phyloP scores from a whole-genome alignment of 2,797 vertebrate genomes.

The Galagoides demidoff region DNA sequence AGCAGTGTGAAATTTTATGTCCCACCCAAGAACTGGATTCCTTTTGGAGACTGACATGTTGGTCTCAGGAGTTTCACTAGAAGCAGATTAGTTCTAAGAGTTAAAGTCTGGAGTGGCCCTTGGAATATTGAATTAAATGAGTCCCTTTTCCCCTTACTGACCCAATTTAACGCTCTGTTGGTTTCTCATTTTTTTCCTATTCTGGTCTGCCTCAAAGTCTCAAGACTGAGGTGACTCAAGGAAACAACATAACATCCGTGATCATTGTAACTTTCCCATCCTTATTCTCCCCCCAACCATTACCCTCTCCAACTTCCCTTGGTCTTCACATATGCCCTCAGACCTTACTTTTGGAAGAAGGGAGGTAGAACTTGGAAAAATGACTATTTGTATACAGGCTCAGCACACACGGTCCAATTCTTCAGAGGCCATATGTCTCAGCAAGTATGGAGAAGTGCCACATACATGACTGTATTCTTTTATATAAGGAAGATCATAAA shows the following conservation, averaged over 20 bases:
- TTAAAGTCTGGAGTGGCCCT: slow-evolving; percentile 47
- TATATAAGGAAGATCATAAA: slow-evolving; percentile 51
- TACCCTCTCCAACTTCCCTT: not conserved
- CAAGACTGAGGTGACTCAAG: slow-evolving; percentile 51
- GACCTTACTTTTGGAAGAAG: slow-evolving; percentile 56
- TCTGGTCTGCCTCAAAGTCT: slow-evolving; percentile 35
- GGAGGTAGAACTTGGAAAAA: slow-evolving; percentile 43
- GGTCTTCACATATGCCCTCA: slow-evolving; percentile 26
- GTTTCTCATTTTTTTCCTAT: not conserved
- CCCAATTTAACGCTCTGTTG: not conserved
- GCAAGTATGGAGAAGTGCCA: not conserved
- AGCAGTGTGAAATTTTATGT: slow-evolving; percentile 47
- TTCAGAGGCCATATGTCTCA: not conserved
- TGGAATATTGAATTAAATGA: slow-evolving; percentile 48
- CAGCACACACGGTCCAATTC: not conserved
- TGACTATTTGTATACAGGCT: not conserved
- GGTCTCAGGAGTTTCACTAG: not conserved
- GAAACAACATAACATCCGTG: not conserved
- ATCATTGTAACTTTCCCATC: slow-evolving; percentile 19
- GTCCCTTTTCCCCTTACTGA: not conserved
- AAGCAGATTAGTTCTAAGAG: slow-evolving; percentile 11
- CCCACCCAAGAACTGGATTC: not conserved
- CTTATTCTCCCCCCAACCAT: not conserved
- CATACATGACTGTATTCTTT: not conserved
- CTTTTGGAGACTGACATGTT: slow-evolving; percentile 15